Evolutionary conservation across 1,140 invertebrate species (phyloP), one percentile per base, ranked within the genome.

Genomic region (Heliconius himera): DNA sequence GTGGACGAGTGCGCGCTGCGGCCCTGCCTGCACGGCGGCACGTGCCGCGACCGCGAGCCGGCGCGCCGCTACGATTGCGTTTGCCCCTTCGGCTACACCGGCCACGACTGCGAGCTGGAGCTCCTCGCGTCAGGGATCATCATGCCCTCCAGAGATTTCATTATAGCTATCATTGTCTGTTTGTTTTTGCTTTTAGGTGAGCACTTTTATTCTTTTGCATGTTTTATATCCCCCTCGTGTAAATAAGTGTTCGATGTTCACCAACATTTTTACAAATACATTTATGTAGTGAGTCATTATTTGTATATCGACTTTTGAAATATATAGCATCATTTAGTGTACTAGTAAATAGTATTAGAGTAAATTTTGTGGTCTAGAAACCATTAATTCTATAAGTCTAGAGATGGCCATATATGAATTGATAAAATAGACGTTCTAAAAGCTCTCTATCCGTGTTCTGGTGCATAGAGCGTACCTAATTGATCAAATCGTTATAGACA

Each of bases 141-240:
- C 90, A 97, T 96, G 89, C 97, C 97, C 51, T 97, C 97, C 74
- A 96, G 96, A 90, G 97, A 97, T 96, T 98, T 98, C 95, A 96
- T 98, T 95, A 96, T 98, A 93, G 97, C 97, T 89, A 95, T 97
- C 91, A 96, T 97, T 89, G 95, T 96, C 92, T 97, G 97, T 95
- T 95, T 97, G 84, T 96, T 97, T 91, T 95, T 96, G 86, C 95
- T 97, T 90, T 95, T 97, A 95, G 95, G 97, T 98, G 96, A 97
- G 97, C 91, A 91, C 89, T 96, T 86, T 89, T 84, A 82, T 87
- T 89, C 82, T 86, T 89, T 89, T 91, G 90, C 90, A 91, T 92
- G 90, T 82, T 82, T 81, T 54, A n/a, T 41, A 38, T 54, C 29
- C 46, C 29, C 16, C 33, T 72, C 70, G 70, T 41, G 70, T 72